Conservation (phyloP, 1,140 invertebrate species). For the Hermetia illucens region DNA sequence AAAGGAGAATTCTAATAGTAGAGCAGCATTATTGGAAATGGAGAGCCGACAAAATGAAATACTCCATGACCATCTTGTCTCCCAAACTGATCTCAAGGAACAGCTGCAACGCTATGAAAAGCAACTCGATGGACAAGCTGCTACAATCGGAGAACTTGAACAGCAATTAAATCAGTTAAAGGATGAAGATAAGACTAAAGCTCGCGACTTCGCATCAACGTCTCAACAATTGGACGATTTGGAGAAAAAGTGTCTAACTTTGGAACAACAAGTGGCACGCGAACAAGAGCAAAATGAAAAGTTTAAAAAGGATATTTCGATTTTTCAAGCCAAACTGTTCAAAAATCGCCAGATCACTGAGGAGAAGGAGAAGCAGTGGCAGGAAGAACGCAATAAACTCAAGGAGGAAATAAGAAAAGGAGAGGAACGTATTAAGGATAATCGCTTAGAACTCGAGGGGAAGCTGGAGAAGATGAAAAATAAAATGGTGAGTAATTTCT, state of each 20-base stretch:
- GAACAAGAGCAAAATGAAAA: conserved; percentile 2
- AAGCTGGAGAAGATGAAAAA: conserved; percentile 51
- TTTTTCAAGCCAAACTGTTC: conserved; percentile 2
- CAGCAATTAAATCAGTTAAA: not conserved
- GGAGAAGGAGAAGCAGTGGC: conserved; percentile 4
- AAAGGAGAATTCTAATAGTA: no score
- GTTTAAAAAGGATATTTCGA: conserved; percentile 2
- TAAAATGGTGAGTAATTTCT: conserved; percentile 46
- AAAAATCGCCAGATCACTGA: conserved; percentile 2
- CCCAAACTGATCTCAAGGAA: not conserved
- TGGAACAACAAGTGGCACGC: no score
- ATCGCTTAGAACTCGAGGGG: conserved; percentile 44
- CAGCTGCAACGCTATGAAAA: not conserved
- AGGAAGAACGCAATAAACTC: conserved; percentile 1
- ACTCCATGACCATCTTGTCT: no score
- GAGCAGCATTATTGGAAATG: no score
- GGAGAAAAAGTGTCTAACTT: no score
- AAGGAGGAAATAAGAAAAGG: conserved; percentile 10
- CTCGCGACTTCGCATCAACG: no score
- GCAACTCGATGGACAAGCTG: not conserved
- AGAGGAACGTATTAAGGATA: conserved; percentile 33
- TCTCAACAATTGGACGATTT: no score
- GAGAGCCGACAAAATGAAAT: no score
- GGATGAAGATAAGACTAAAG: not conserved
- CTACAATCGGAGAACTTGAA: no score